Base-by-base conservation (phyloP, 2,888 invertebrate genomes). In the Ptilodon capucinus region DNA sequence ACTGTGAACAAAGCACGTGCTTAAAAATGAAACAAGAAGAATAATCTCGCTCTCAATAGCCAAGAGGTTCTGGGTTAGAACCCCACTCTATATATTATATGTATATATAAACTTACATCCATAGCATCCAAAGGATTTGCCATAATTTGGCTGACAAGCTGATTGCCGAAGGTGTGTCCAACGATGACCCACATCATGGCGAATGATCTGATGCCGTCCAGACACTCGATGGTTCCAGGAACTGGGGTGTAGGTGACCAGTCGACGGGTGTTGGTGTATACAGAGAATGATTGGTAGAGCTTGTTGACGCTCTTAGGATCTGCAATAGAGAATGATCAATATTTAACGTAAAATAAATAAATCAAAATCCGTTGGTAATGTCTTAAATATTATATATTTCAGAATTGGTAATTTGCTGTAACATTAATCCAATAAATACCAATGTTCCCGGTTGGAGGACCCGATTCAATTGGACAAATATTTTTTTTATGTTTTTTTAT, bases 161-260 rank as follows among this genome's bases (percentile, higher is more conserved):
- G 68, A 38, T 44, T 68, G 4, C 63, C 44, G 35, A 76, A 84
- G 0, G 81, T 74, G 41, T 92, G 92, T 0, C 86, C 89, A 1
- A 86, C 40, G 16, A 92, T 76, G 32, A 92, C 84, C 92, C 92
- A 92, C 63, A 86, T 70, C 81, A 91, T 91, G 8, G 91, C 87
- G 0, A 92, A 64, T 0, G 82, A 67, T 46, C 91, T 75, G n/a
- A 92, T 66, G 0, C 92, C 92, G 45, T 91, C 84, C 32, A 92
- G 54, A 60, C 92, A 92, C 30, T 85, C 80, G 21, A 92, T 57
- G 1, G 87, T 60, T 0, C 81, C 81, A 1, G 84, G 64, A 6
- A 71, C 67, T 0, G 79, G 66, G 0, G 63, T 72, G 42, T 85
- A 82, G 0, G 76, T 77, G 2, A 89, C 52, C 1, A 92, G 68